A percentile compares a stretch with the other conserved stretches of the same genome.
These are phyloP conservation scores for Rachycentron canadum DNA, from an alignment of 2,797 vertebrate species.

Conservation along the genomic window DNA sequence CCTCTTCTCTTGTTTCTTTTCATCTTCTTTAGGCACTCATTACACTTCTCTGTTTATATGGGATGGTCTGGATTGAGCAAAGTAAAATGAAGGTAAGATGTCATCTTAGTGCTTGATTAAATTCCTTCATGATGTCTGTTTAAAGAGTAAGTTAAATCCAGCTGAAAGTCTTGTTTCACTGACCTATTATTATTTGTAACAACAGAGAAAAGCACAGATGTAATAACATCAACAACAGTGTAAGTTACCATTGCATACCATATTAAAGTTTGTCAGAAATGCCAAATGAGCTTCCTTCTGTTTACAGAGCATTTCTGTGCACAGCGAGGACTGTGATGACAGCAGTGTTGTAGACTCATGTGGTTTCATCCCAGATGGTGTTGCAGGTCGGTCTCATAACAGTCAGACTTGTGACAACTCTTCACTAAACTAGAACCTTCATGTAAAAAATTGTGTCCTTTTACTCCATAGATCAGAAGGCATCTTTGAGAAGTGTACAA, in stretches of 20 bases:
- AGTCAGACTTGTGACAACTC: background rate
- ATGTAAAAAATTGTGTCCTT: conserved; percentile 36
- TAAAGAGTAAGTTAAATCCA: background rate
- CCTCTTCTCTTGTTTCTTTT: conserved; percentile 9
- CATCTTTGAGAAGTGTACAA: conserved; percentile 39
- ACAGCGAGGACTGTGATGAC: conserved; percentile 64
- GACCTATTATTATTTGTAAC: background rate
- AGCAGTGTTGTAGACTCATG: conserved; percentile 42
- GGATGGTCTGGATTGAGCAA: conserved; percentile 95
- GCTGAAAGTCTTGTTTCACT: background rate
- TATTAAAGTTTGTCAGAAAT: conserved; percentile 2
- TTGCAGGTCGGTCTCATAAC: conserved; percentile 65
- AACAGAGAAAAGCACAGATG: background rate
- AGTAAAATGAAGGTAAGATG: conserved; percentile 88
- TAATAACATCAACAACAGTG: background rate
- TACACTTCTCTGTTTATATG: conserved; percentile 94
- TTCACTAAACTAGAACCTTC: background rate
- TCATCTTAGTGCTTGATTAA: conserved; percentile 12
- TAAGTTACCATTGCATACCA: background rate
- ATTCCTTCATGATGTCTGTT: background rate
- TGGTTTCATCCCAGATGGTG: conserved; percentile 40
- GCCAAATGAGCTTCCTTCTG: conserved; percentile 26
- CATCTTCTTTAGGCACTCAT: conserved; percentile 88
- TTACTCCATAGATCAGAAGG: conserved; percentile 56
- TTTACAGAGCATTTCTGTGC: conserved; percentile 55